These are phyloP conservation scores for Tetraodon nigroviridis DNA, from an alignment of 2,113 vertebrate genomes.

Conservation along the genomic window DNA sequence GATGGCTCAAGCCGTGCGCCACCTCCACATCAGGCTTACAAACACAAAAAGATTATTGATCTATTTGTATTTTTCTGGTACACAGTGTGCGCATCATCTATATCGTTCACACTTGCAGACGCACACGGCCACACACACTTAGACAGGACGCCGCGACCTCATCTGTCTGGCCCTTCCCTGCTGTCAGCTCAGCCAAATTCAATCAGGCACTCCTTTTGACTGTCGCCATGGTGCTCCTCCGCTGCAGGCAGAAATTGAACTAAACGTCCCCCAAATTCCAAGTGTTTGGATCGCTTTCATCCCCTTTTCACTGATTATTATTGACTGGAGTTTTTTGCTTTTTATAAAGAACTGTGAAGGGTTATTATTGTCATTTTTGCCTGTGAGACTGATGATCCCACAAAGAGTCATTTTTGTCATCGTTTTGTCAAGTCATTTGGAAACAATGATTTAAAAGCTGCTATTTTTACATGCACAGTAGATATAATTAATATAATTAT, in stretches of 20 bases:
- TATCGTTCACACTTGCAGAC: not conserved
- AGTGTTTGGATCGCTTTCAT: not conserved
- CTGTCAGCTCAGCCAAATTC: slow-evolving; percentile 58
- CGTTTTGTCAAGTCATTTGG: not conserved
- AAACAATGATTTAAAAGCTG: slow-evolving; percentile 2
- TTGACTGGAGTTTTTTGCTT: not conserved
- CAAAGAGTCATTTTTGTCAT: not conserved
- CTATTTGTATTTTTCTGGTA: not conserved
- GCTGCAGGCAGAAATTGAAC: slow-evolving; percentile 39
- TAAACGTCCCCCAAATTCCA: not conserved
- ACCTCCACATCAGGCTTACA: slow-evolving; percentile 15
- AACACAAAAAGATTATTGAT: not conserved
- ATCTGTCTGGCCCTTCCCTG: slow-evolving; percentile 53
- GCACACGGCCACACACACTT: not conserved
- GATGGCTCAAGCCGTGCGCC: slow-evolving; percentile 19
- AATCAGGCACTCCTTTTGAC: slow-evolving; percentile 56
- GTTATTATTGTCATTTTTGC: not conserved
- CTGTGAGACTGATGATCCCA: not conserved
- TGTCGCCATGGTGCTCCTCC: slow-evolving; percentile 52
- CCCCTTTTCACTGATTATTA: not conserved
- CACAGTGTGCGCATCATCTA: not conserved
- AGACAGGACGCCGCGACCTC: slow-evolving; percentile 50
- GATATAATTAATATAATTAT: not conserved
- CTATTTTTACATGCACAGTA: too few relatives aligned
- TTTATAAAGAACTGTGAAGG: not conserved